Percentiles rank a stretch among this genome's conserved stretches.
Evolutionary conservation across 2,797 vertebrate species (phyloP).

Genomic region (Sciurus carolinensis): DNA sequence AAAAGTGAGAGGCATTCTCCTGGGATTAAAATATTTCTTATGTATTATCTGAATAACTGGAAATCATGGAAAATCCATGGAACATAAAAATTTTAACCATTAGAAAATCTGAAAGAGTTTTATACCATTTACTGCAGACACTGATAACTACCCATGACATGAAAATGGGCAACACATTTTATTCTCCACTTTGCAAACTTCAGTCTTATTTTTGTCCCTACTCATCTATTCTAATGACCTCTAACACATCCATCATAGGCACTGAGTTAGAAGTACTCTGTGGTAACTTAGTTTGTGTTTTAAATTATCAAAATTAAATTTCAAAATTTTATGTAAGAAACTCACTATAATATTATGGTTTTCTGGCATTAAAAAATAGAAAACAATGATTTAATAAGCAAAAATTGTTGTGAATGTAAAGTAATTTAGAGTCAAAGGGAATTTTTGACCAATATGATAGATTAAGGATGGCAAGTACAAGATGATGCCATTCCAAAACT

Average conservation of each 20-base stretch:
- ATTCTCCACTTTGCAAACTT: background rate
- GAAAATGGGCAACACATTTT: background rate
- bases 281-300: background rate
- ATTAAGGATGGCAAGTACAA: background rate
- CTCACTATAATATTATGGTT: background rate
- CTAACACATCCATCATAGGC: background rate
- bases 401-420: background rate
- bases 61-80: background rate
- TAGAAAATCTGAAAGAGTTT: background rate
- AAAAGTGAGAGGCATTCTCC: background rate
- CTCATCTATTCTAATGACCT: background rate
- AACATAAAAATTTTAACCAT: background rate
- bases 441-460: background rate
- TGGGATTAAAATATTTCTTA: background rate
- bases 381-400: background rate
- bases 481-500: background rate
- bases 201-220: background rate
- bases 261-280: background rate
- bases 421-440: background rate
- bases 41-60: background rate
- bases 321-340: background rate
- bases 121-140: background rate
- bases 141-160: no score
- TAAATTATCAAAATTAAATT: background rate
- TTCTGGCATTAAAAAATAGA: background rate